Base-by-base conservation (phyloP, 2,113 vertebrate species). In the Vanacampus margaritifer region DNA sequence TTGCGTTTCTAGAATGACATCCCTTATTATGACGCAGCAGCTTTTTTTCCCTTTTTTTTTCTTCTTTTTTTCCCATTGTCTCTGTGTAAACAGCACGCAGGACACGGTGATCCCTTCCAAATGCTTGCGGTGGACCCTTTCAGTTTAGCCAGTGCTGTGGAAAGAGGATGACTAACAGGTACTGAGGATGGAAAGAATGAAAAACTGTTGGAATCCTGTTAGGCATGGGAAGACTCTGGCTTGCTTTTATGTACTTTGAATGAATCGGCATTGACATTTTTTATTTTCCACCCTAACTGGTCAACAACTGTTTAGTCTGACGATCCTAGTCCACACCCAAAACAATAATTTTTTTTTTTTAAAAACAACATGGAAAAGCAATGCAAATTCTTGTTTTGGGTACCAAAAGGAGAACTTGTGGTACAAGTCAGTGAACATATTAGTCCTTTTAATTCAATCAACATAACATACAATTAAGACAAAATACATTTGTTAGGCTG, bases 141-240 rank as follows among this genome's bases (percentile, higher is more conserved):
- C 6, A 43, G 23, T 62, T 62, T 62, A 24, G 14, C 60, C 60
- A 62, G 39, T 43, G 60, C 23, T 17, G 7, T 48, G 65, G 53
- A 79, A n/a, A 63, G 41, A 50, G 6, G 45, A 64, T 68, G 70
- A 73, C 65, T 79, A 68, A 74, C 56, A 26, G 41, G 58, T 68
- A 19, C 46, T 39, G 24, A 17, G 61, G 10, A 63, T 17, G 16
- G 65, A 79, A 63, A 62, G n/a, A 79, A 54, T 17, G 11, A n/a
- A 69, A 65, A 74, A 64, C 60, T 63, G 14, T 36, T 1, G 19
- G 12, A n/a, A 24, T 41, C 0, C 1, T 63, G 48, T 71, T n/a
- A 14, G 17, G 14, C 69, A 11, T 63, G 10, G 21, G 24, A 23
- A 7, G 11, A 14, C 21, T 46, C 28, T 24, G 26, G n/a, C 59